Evolutionary conservation across 1,140 invertebrate genomes (phyloP).

Genomic region (Bombus sibiricus): DNA sequence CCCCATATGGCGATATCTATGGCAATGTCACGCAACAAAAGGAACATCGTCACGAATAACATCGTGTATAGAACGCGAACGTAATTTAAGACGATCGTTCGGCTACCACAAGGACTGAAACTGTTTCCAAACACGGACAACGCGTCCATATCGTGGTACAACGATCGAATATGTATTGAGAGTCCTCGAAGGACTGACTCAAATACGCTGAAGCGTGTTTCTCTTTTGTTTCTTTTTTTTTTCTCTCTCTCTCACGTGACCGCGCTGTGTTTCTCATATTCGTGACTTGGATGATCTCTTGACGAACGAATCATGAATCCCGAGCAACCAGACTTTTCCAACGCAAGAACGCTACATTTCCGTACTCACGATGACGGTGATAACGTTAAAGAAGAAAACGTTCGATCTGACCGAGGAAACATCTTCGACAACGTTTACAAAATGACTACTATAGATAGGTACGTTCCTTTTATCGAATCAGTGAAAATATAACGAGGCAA

Average conservation of each 20-base stretch:
- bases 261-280: slow-evolving; percentile 17
- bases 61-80: neutral
- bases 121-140: neutral
- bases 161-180: neutral
- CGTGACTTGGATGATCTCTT: neutral
- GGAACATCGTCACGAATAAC: slow-evolving; percentile 6
- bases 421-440: slow-evolving; percentile 54
- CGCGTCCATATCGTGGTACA: neutral
- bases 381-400: slow-evolving; percentile 22
- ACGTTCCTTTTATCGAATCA: neutral
- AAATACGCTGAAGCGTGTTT: neutral
- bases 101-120: neutral
- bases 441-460: slow-evolving; percentile 54
- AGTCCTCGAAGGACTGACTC: slow-evolving; percentile 5
- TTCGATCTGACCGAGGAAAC: neutral
- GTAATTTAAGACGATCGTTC: neutral
- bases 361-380: slow-evolving; percentile 27
- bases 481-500: neutral
- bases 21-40: neutral
- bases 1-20: too few species aligned
- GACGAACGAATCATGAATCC: slow-evolving; percentile 25
- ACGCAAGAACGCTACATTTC: slow-evolving; percentile 52
- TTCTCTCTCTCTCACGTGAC: neutral
- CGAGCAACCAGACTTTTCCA: slow-evolving; percentile 54
- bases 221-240: neutral